These are phyloP conservation scores for Salpingus planirostris DNA, from an alignment of 2,888 invertebrate genomes.

Conservation along the genomic window DNA sequence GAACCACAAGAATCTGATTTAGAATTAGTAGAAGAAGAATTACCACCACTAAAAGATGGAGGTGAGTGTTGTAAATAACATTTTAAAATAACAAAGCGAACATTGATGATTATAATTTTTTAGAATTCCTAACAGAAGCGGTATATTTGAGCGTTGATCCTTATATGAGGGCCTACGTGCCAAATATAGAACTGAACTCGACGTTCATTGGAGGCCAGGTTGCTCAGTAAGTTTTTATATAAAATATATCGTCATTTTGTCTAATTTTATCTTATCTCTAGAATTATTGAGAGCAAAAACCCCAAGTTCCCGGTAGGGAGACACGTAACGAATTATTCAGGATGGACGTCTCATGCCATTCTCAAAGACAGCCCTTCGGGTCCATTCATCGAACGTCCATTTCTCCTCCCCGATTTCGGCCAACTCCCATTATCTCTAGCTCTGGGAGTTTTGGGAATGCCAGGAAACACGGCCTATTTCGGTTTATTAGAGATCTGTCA, in stretches of 20 bases:
- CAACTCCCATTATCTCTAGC: conserved; percentile 52
- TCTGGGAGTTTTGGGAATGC: conserved; percentile 60
- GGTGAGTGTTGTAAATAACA: neutral
- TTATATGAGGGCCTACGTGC: conserved; percentile 55
- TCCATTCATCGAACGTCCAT: conserved; percentile 30
- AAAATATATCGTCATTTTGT: too few species aligned
- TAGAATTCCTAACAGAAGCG: conserved; percentile 59
- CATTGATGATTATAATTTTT: conserved; percentile 23
- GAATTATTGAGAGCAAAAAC: conserved; percentile 58
- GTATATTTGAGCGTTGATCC: conserved; percentile 65
- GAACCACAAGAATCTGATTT: conserved; percentile 4
- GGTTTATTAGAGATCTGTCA: conserved; percentile 60
- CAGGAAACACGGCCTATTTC: conserved; percentile 66
- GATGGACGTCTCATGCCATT: conserved; percentile 56
- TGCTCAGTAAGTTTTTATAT: conserved; percentile 46
- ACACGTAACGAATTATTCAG: conserved; percentile 51
- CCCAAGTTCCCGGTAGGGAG: conserved; percentile 53
- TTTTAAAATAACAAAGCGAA: neutral
- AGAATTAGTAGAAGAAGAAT: conserved; percentile 6
- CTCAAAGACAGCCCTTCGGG: conserved; percentile 46
- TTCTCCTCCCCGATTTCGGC: conserved; percentile 47
- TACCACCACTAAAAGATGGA: conserved; percentile 6
- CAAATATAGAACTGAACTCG: conserved; percentile 42
- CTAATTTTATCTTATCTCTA: conserved; percentile 24
- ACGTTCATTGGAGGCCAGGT: conserved; percentile 65